phyloP scores from a whole-genome alignment of 2,113 vertebrate genomes.

The Lynx canadensis region DNA sequence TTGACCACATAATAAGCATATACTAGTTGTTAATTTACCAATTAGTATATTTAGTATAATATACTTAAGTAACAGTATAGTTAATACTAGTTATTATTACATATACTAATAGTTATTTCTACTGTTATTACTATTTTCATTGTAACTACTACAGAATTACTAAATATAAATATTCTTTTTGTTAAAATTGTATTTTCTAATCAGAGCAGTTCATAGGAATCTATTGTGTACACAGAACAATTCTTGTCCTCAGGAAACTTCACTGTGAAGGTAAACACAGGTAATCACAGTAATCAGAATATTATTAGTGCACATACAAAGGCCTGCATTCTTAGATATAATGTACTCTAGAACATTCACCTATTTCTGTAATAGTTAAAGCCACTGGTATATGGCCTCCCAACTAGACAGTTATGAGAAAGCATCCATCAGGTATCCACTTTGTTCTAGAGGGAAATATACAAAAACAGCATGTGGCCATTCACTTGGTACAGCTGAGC shows the following conservation, averaged over 20 bases:
- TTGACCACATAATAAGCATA: constrained; percentile 19
- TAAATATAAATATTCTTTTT: constrained; percentile 18
- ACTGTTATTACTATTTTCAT: neutral
- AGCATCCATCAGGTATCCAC: neutral
- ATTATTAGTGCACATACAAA: neutral
- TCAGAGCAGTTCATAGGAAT: neutral
- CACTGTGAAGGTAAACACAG: neutral
- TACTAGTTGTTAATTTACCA: too few relatives aligned
- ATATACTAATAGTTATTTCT: neutral
- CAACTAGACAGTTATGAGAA: neutral
- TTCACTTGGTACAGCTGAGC: neutral
- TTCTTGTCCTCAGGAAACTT: neutral
- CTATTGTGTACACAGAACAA: neutral
- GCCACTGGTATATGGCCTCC: neutral
- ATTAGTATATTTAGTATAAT: too few relatives aligned
- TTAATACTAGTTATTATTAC: neutral
- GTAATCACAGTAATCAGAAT: neutral
- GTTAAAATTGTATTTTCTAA: neutral
- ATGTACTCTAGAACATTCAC: neutral
- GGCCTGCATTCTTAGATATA: neutral
- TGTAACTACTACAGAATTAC: neutral
- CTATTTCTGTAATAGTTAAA: neutral
- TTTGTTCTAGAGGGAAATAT: neutral
- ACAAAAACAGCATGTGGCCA: neutral
- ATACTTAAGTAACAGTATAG: neutral